Evolutionary conservation across 1,140 invertebrate genomes (phyloP), one percentile per base, ranked within the genome.

Genomic region (Heterodera schachtii): DNA sequence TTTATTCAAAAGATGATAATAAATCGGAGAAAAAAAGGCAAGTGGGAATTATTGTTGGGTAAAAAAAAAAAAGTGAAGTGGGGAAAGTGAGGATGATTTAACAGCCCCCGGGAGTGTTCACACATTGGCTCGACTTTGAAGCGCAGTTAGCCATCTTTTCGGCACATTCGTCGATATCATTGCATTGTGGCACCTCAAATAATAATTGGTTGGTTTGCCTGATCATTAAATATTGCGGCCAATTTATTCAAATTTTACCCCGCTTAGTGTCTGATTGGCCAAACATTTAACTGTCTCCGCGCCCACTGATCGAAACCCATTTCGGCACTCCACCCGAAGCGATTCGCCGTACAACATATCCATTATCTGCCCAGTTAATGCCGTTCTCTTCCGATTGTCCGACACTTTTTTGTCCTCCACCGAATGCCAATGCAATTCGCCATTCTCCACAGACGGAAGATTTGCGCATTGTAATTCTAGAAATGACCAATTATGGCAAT

Each of bases 161-260:
- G 1, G 93, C 92, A 91, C 96, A 98, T 91, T 98, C 96, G 86
- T 98, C 96, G 60, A 97, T 94, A 90, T 97, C 96, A 92, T 79
- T 57, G 70, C 88, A 89, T 78, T 85, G 79, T 0, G 95, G 95
- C 7, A 94, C 92, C 76, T 78, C 5, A 64, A 47, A 21, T 31
- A 73, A 74, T 2, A 74, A 41, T 31, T 4, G 19, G 6, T 67
- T 8, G 44, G 13, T 2, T 64, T 43, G 19, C 16, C 31, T 60
- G 13, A 49, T 41, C 31, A n/a, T 31, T 31, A 31, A 31, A 31
- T 31, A 31, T 31, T 31, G 31, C 31, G 31, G 31, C 31, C 31
- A 43, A 41, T 31, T 13, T 16, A 44, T 21, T 67, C 43, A n/a
- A 67, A 31, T 31, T 52, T 31, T 67, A 78, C 77, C 84, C 95